A percentile compares a stretch with the other conserved stretches of the same genome.
Conservation (phyloP, 2,113 vertebrate species). For the Brachionichthys hirsutus region DNA sequence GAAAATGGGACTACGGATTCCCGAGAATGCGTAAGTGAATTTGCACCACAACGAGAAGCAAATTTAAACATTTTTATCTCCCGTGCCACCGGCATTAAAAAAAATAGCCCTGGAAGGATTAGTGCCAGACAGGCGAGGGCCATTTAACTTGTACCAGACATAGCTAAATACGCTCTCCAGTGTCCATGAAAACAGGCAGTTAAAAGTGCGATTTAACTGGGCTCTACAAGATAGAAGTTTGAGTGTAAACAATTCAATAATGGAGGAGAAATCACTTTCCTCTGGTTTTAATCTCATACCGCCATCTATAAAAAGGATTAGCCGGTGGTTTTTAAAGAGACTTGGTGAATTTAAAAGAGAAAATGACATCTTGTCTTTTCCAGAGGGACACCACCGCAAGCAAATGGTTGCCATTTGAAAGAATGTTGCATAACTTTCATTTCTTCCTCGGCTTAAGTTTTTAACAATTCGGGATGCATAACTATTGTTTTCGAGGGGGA, state of each 20-base stretch:
- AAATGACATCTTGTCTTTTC: constrained; percentile 65
- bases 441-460: constrained; percentile 45
- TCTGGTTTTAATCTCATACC: constrained; percentile 57
- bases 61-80: constrained; percentile 47
- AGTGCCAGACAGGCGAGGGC: constrained; percentile 63
- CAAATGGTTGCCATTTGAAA: constrained; percentile 63
- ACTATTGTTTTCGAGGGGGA: constrained; percentile 53
- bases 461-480: constrained; percentile 32
- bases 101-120: constrained; percentile 36
- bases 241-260: constrained; percentile 72
- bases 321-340: constrained; percentile 54
- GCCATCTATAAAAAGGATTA: constrained; percentile 63
- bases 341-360: constrained; percentile 66
- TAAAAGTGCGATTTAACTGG: constrained; percentile 66
- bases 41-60: constrained; percentile 32
- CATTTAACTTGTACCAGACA: constrained; percentile 67
- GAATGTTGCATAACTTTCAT: constrained; percentile 70
- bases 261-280: constrained; percentile 57
- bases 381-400: constrained; percentile 72
- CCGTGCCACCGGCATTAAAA: constrained; percentile 28
- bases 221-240: constrained; percentile 54
- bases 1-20: constrained; percentile 40
- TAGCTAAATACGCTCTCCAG: constrained; percentile 60
- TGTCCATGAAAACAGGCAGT: constrained; percentile 63
- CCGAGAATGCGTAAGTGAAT: constrained; percentile 33